Percentiles rank a stretch among this genome's conserved stretches.
Evolutionary conservation across 2,797 vertebrate genomes (phyloP).

Genomic region (Betta splendens): DNA sequence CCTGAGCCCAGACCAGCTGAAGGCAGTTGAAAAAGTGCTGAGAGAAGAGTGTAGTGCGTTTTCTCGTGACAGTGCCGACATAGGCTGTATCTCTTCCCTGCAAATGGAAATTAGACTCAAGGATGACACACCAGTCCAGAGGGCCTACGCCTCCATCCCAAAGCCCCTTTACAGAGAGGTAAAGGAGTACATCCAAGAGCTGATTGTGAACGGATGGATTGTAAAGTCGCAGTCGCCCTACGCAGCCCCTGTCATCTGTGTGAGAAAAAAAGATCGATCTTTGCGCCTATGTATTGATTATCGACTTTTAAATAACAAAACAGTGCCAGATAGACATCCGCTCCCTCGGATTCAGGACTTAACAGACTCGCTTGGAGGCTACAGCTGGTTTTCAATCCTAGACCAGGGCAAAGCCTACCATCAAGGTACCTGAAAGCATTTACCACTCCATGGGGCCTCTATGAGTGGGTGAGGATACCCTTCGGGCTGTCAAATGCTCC

Average conservation of each 20-base stretch:
- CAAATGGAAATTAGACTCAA: conserved; percentile 7
- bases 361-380: not conserved
- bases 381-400: no score
- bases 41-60: conserved; percentile 3
- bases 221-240: no score
- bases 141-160: conserved; percentile 7
- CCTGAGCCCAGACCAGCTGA: not conserved
- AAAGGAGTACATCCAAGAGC: conserved; percentile 19
- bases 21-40: not conserved
- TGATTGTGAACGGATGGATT: conserved; percentile 12
- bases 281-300: conserved; percentile 11
- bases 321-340: not conserved
- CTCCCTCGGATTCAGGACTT: not conserved
- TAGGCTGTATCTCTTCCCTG: conserved; percentile 5
- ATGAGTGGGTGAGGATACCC: no score
- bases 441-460: no score
- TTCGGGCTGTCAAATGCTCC: no score
- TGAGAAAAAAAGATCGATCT: conserved; percentile 8
- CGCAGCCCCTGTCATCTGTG: no score
- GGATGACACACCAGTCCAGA: conserved; percentile 13
- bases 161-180: conserved; percentile 22
- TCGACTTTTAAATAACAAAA: not conserved
- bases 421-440: no score
- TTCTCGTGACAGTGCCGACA: not conserved
- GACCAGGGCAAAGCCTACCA: no score